These are phyloP conservation scores for Oxyscelio sp. DNA, from an alignment of 2,888 invertebrate genomes.

Conservation along the genomic window DNA sequence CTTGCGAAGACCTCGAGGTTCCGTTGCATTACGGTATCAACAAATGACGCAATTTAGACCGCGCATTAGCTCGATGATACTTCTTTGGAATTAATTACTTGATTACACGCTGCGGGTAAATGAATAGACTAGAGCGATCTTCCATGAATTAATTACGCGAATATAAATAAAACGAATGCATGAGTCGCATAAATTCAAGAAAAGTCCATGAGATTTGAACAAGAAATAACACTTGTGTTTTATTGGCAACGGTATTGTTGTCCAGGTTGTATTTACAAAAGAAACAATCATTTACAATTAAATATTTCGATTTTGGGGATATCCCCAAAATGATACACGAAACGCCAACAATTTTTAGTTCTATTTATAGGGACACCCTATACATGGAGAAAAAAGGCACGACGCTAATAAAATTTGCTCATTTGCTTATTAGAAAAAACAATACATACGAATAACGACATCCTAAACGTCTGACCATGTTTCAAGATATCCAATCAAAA, in stretches of 20 bases:
- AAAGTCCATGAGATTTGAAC: neutral
- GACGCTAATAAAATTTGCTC: too few species aligned
- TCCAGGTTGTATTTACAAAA: slow-evolving; percentile 55
- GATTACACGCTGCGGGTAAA: slow-evolving; percentile 59
- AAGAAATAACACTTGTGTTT: slow-evolving; percentile 3
- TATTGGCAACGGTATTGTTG: slow-evolving; percentile 41
- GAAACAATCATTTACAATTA: too few species aligned
- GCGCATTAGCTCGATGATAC: slow-evolving; percentile 60
- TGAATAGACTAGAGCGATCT: slow-evolving; percentile 50
- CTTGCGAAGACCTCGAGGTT: slow-evolving; percentile 34
- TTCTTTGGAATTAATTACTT: slow-evolving; percentile 63
- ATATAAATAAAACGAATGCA: slow-evolving; percentile 51
- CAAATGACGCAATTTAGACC: slow-evolving; percentile 51
- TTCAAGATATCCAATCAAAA: too few species aligned
- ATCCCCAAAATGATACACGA: too few species aligned
- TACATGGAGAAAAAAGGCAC: too few species aligned
- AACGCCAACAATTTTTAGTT: too few species aligned
- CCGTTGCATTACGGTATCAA: slow-evolving; percentile 15
- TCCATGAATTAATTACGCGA: slow-evolving; percentile 51
- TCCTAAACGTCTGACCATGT: too few species aligned
- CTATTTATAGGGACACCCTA: too few species aligned
- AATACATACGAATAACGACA: too few species aligned
- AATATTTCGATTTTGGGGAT: too few species aligned
- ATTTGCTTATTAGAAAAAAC: too few species aligned
- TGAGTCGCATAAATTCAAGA: neutral